These are phyloP conservation scores for Takifugu rubripes DNA, from an alignment of 2,797 vertebrate genomes.

Conservation along the genomic window DNA sequence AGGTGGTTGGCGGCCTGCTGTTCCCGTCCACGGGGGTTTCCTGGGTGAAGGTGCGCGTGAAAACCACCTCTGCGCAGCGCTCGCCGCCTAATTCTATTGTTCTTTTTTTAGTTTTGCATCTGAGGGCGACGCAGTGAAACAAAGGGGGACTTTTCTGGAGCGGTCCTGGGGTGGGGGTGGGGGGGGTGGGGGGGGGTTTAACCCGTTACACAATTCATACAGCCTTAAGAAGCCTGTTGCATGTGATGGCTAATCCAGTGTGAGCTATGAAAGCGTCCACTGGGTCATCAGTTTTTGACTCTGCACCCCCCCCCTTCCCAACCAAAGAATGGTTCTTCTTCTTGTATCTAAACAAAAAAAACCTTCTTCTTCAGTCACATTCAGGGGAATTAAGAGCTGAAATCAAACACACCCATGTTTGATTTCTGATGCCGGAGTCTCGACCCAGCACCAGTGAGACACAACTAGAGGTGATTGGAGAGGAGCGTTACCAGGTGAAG, in stretches of 20 bases:
- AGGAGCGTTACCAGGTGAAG: slow-evolving; percentile 63
- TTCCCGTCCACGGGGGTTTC: no score
- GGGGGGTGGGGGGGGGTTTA: slow-evolving; percentile 65
- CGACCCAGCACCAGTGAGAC: slow-evolving; percentile 57
- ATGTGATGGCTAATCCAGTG: slow-evolving; percentile 67
- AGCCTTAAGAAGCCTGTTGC: slow-evolving; percentile 51
- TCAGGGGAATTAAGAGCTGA: slow-evolving; percentile 49
- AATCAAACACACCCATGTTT: slow-evolving; percentile 61
- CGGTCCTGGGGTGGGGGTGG: slow-evolving; percentile 36
- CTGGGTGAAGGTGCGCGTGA: no score
- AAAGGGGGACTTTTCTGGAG: slow-evolving; percentile 47
- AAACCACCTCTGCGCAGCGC: no score
- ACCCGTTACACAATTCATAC: slow-evolving; percentile 60
- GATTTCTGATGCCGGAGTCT: slow-evolving; percentile 55
- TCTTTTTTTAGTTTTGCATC: slow-evolving; percentile 4
- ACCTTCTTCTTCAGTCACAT: slow-evolving; percentile 26
- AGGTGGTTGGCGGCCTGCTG: no score
- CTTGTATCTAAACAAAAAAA: slow-evolving; percentile 12
- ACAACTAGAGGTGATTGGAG: slow-evolving; percentile 61
- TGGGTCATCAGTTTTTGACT: slow-evolving; percentile 57
- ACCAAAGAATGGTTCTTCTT: slow-evolving; percentile 4
- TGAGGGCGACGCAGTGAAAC: slow-evolving; percentile 44
- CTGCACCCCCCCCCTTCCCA: slow-evolving; percentile 8
- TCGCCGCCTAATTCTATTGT: neutral
- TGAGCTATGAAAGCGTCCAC: slow-evolving; percentile 40